Percentiles rank a stretch among this genome's conserved stretches.
Conservation (phyloP, 1,140 invertebrate genomes). For the Wasmannia auropunctata region DNA sequence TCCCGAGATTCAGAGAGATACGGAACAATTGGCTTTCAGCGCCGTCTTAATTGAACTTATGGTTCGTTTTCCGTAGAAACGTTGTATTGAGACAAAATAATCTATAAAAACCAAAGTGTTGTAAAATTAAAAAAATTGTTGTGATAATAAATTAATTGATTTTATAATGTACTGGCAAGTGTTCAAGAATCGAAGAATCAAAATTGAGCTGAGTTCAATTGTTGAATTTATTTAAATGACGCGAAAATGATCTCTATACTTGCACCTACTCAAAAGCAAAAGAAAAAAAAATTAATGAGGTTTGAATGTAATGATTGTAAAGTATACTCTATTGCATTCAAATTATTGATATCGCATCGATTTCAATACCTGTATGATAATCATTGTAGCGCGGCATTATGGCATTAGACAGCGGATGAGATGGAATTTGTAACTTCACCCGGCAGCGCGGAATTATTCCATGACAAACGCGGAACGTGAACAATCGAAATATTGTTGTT, state of each 20-base stretch:
- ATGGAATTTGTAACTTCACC: conserved; percentile 24
- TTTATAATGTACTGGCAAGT: not conserved
- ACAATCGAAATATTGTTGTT: conserved; percentile 14
- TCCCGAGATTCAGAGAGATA: not conserved
- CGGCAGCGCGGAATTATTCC: conserved; percentile 3
- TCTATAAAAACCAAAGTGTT: too few relatives aligned
- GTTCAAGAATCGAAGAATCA: not conserved
- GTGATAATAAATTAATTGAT: not conserved
- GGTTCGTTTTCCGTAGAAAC: not conserved
- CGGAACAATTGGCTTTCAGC: conserved; percentile 35
- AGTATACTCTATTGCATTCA: not conserved
- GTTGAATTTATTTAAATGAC: not conserved
- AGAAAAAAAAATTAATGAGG: not conserved
- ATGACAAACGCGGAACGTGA: not conserved
- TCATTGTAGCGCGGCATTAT: not conserved
- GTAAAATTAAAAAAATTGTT: not conserved
- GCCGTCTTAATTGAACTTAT: conserved; percentile 36
- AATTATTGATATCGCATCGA: not conserved
- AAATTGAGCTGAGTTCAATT: not conserved
- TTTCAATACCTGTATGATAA: not conserved
- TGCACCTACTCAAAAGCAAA: not conserved
- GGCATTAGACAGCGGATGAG: not conserved
- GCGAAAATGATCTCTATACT: not conserved
- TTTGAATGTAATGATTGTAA: not conserved
- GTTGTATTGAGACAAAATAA: not conserved